These are phyloP conservation scores for Cryptus viduatorius DNA, from an alignment of 2,888 invertebrate genomes.

Conservation along the genomic window DNA sequence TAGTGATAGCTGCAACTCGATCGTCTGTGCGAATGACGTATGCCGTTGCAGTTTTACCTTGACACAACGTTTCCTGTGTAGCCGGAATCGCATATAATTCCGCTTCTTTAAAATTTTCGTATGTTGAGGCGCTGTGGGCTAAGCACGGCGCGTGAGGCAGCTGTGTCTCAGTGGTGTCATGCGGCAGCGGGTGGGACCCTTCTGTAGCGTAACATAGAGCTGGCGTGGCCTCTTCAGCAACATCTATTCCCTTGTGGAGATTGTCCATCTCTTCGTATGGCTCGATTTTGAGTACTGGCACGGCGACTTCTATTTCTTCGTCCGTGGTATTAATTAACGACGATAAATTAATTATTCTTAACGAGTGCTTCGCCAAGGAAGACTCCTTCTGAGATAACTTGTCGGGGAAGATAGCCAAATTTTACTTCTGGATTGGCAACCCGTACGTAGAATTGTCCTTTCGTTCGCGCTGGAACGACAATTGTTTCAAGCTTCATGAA, in stretches of 20 bases:
- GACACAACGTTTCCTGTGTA: not conserved
- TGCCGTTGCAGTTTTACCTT: not conserved
- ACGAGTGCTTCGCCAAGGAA: constrained; percentile 20
- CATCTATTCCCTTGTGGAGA: too few species aligned
- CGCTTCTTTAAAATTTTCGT: not conserved
- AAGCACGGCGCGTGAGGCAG: too few species aligned
- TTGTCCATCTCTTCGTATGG: too few species aligned
- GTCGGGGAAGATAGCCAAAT: constrained; percentile 53
- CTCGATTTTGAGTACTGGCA: too few species aligned
- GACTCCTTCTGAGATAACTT: constrained; percentile 35
- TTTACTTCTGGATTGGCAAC: constrained; percentile 46
- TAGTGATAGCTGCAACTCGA: constrained; percentile 12
- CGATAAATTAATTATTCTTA: constrained; percentile 50
- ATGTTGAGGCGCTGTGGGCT: too few species aligned
- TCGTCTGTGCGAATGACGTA: constrained; percentile 5
- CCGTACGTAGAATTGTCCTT: constrained; percentile 46
- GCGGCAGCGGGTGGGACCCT: too few species aligned
- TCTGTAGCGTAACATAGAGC: too few species aligned
- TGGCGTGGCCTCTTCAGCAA: too few species aligned
- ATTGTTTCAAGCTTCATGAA: constrained; percentile 51
- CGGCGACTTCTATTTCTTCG: too few species aligned
- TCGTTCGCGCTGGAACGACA: constrained; percentile 36
- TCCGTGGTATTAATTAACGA: constrained; percentile 50
- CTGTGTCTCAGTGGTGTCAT: too few species aligned
- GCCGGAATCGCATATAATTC: not conserved